Evolutionary conservation across 2,797 vertebrate genomes (phyloP).

Genomic region (Eidolon dupreanum): DNA sequence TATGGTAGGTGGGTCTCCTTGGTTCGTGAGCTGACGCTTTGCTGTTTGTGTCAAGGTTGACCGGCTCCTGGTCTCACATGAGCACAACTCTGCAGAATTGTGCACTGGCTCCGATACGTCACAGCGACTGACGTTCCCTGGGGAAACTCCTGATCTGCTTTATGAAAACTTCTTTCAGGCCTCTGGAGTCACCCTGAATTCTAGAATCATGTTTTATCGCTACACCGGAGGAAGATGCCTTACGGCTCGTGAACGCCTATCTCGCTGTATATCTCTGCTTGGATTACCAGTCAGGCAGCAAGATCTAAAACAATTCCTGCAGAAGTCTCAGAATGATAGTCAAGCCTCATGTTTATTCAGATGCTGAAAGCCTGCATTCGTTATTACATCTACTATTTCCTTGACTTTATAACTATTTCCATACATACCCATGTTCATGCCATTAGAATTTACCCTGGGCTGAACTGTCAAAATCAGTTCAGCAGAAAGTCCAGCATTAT

Average conservation of each 20-base stretch:
- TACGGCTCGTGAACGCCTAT: not conserved
- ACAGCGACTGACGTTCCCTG: not conserved
- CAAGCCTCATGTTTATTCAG: conserved; percentile 24
- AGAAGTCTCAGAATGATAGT: conserved; percentile 50
- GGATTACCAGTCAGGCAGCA: not conserved
- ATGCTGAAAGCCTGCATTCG: not conserved
- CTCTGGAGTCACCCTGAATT: not conserved
- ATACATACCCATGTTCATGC: conserved; percentile 47
- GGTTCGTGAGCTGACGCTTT: not conserved
- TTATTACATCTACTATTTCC: conserved; percentile 58
- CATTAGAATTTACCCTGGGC: conserved; percentile 61
- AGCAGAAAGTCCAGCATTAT: conserved; percentile 60
- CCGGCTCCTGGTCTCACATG: not conserved
- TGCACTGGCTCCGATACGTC: not conserved
- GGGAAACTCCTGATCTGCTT: not conserved
- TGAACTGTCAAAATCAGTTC: conserved; percentile 66
- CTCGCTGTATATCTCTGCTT: conserved; percentile 15
- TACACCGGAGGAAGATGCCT: not conserved
- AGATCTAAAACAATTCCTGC: not conserved
- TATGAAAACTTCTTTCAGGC: not conserved
- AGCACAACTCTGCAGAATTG: not conserved
- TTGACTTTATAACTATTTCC: conserved; percentile 70
- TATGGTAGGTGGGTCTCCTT: not conserved
- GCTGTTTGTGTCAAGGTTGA: not conserved
- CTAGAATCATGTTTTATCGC: not conserved